phyloP scores from a whole-genome alignment of 2,888 invertebrate species.

The Aspidiotus rigidus region DNA sequence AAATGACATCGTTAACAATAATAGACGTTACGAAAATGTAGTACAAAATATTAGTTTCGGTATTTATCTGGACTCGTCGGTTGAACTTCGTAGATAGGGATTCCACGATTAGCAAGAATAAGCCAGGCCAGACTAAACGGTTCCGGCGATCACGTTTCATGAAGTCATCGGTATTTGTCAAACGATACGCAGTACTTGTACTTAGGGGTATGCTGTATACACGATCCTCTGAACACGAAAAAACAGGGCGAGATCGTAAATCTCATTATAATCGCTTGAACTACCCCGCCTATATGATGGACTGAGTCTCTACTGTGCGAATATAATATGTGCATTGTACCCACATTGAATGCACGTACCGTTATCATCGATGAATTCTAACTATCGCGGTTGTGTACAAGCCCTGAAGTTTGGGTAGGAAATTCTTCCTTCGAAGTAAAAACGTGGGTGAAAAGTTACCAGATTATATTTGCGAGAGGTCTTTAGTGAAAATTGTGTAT shows the following conservation, averaged over 20 bases:
- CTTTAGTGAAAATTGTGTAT: no score
- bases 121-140: slow-evolving; percentile 18
- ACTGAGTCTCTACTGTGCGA: no score
- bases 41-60: neutral
- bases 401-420: no score
- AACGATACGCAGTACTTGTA: neutral
- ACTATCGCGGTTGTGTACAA: no score
- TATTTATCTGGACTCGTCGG: neutral
- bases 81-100: neutral
- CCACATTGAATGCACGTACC: no score
- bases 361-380: no score
- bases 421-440: no score
- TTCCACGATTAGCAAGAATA: neutral
- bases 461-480: no score
- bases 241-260: slow-evolving; percentile 17
- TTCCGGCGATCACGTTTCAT: slow-evolving; percentile 29
- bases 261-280: slow-evolving; percentile 27
- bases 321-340: no score
- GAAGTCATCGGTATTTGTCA: slow-evolving; percentile 30
- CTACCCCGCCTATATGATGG: slow-evolving; percentile 7
- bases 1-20: slow-evolving; percentile 24
- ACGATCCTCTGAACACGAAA: neutral
- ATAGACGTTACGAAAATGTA: neutral
- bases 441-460: no score
- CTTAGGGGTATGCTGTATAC: no score